Evolutionary conservation across 2,797 vertebrate genomes (phyloP), one percentile per base, ranked within the genome.

Genomic region (Sebastes paucispinis): DNA sequence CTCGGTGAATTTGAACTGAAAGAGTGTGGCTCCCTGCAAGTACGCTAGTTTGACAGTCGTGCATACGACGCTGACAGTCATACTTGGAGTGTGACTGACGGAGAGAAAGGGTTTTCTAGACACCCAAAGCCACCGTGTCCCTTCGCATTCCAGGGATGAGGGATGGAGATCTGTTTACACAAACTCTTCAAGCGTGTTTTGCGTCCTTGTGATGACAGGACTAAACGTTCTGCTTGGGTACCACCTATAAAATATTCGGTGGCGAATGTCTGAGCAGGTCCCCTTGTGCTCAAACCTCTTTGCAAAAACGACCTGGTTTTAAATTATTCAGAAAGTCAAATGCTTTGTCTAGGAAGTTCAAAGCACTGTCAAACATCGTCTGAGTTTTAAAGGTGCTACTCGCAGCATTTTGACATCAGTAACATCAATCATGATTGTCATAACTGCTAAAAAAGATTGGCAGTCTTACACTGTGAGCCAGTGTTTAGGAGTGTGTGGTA

Each of bases 141-240:
- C 55, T 24, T 65, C 77, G 69, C 82, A 80, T 85, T 82, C 72
- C 76, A 22, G 31, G 79, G 84, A 88, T 69, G 81, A 90, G 80
- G 39, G 73, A 81, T 54, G 18, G 80, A 87, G 81, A 89, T 86
- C 88, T 86, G 85, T 85, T 86, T 77, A 83, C 75, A 79, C 68
- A 87, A 90, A 90, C 84, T 85, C 78, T 73, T 69, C 71, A 86
- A 80, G 71, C 58, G 3, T 75, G 82, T 87, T 87, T 91, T 85
- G 85, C 77, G 39, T 86, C 86, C 70, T 80, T 67, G 81, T 63
- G 75, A 82, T 87, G 92, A 92, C 86, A 77, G 73, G 47, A 64
- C 79, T 85, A 85, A 89, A 90, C 3, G 59, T 43, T 77, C 80
- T 47, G 84, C 71, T 78, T 18, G 65, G 64, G 55, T 29, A 63